Base-by-base conservation (phyloP, 2,113 vertebrate genomes). In the Spilogale gracilis region DNA sequence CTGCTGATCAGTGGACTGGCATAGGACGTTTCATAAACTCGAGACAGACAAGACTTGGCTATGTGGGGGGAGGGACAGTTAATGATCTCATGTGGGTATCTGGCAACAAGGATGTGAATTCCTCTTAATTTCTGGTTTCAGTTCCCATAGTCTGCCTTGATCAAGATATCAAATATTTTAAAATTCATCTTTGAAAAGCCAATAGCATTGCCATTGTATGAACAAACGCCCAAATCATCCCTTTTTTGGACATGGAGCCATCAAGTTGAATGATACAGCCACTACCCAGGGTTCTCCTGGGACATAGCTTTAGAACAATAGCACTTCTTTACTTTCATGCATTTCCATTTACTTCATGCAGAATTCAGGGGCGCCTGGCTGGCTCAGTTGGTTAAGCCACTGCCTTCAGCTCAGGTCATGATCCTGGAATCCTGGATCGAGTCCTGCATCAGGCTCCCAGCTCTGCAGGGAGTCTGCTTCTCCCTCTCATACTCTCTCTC, bases 261-360 rank as follows among this genome's bases (percentile, higher is more conserved):
- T 45, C 43, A 61, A 54, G 21, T 12, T 50, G 74, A 79, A 14
- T 76, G 83, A 76, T 52, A 63, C 76, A 67, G 82, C 17, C 54
- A 54, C 16, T 52, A 30, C 14, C 45, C 32, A 50, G 13, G 65
- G 17, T 78, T 86, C 89, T 83, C 21, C 48, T 67, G 27, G 67
- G 61, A 67, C 54, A 50, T 3, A 25, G 32, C 45, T 82, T 82
- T 79, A 91, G 58, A 60, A 93, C 23, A 20, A 73, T 4, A 85
- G 45, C 21, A 18, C 17, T 27, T 50, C 21, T 65, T 60, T 94
- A 84, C 50, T 92, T 87, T 32, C 92, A 30, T 60, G 52, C 4
- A 82, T 61, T 90, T 89, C 73, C 76, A n/a, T 27, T 94, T 95
- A 96, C 86, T 89, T 88, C 50, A 82, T 38, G 38, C 38, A 38